phyloP scores from a whole-genome alignment of 2,797 vertebrate species.

The Euthynnus affinis region DNA sequence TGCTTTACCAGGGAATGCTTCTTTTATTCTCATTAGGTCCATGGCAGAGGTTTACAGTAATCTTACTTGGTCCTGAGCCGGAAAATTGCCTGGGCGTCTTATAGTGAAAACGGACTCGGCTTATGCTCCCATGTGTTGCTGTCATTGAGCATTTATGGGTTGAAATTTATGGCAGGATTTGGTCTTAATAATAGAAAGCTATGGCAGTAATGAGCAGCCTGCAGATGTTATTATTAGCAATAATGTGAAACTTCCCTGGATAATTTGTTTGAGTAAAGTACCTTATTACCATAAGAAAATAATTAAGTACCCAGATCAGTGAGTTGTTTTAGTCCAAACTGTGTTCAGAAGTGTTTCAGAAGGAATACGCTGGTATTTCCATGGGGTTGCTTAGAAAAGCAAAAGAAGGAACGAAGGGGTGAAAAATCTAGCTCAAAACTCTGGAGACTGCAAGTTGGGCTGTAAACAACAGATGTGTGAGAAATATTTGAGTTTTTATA shows the following conservation, averaged over 20 bases:
- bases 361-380: neutral
- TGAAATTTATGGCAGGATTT: conserved; percentile 1
- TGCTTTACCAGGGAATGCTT: conserved; percentile 14
- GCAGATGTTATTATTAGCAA: neutral
- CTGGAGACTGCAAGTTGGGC: conserved; percentile 20
- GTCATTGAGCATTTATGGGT: neutral
- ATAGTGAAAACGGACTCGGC: neutral
- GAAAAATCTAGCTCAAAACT: conserved; percentile 24
- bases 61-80: conserved; percentile 15
- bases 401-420: conserved; percentile 14
- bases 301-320: conserved; percentile 13
- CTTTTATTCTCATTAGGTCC: conserved; percentile 22
- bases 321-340: conserved; percentile 1
- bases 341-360: neutral
- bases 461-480: conserved; percentile 72
- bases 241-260: conserved; percentile 2
- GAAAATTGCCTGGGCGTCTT: conserved; percentile 28
- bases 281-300: conserved; percentile 14
- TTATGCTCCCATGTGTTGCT: conserved; percentile 10
- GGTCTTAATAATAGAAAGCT: neutral
- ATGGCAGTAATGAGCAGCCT: neutral
- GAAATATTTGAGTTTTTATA: conserved; percentile 45
- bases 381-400: conserved; percentile 23
- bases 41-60: conserved; percentile 22
- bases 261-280: conserved; percentile 1